Conservation (phyloP, 2,113 vertebrate species). For the Chelonoidis abingdonii region DNA sequence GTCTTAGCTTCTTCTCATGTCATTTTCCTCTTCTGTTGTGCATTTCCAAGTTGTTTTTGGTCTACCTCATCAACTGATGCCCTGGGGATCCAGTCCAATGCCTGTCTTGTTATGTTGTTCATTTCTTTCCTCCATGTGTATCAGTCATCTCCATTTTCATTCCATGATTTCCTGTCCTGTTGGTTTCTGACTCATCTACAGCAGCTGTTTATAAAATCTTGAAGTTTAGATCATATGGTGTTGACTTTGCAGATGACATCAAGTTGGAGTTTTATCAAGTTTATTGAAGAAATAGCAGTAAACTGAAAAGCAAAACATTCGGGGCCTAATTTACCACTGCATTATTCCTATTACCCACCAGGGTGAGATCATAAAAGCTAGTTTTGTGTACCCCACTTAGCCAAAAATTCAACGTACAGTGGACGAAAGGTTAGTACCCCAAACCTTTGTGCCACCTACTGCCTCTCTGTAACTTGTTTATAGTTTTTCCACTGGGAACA, state of each 20-base stretch:
- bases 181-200: neutral
- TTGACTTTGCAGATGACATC: neutral
- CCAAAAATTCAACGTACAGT: neutral
- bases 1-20: neutral
- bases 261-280: neutral
- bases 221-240: neutral
- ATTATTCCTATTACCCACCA: neutral
- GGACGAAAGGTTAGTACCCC: neutral
- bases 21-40: neutral
- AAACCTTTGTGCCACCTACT: neutral
- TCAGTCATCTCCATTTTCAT: neutral
- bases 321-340: neutral
- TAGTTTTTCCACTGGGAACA: constrained; percentile 6
- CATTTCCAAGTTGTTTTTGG: neutral
- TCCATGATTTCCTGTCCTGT: neutral
- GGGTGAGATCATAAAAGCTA: neutral
- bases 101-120: neutral
- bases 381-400: neutral
- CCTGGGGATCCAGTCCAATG: neutral
- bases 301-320: neutral
- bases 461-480: neutral
- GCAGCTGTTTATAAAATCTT: neutral
- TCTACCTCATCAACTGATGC: neutral
- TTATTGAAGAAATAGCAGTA: neutral
- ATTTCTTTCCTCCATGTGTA: neutral